phyloP scores from a whole-genome alignment of 2,113 vertebrate genomes.

The Esox niger region DNA sequence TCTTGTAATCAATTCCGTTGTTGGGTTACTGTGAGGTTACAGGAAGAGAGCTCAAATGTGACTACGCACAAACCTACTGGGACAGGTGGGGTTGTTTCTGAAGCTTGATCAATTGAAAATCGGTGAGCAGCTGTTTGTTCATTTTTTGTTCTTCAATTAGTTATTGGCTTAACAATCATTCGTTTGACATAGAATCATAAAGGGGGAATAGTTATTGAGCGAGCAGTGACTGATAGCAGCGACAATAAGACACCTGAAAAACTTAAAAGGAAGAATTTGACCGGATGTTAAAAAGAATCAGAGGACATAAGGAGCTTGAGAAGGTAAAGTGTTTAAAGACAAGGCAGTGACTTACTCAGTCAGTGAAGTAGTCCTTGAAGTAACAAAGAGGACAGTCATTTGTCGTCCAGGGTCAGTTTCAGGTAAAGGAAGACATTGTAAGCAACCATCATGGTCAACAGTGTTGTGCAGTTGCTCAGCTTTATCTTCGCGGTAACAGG shows the following conservation, averaged over 20 bases:
- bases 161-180: constrained; percentile 57
- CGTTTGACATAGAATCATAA: constrained; percentile 38
- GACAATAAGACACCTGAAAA: background rate
- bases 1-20: constrained; percentile 5
- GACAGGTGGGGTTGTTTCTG: constrained; percentile 1
- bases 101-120: constrained; percentile 30
- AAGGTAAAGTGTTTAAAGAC: constrained; percentile 46
- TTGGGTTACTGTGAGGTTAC: constrained; percentile 19
- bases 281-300: constrained; percentile 41
- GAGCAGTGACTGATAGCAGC: constrained; percentile 17
- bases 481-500: constrained; percentile 77
- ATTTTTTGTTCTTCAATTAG: constrained; percentile 44
- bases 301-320: constrained; percentile 18
- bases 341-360: background rate
- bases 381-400: background rate
- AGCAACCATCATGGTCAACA: constrained; percentile 73
- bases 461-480: constrained; percentile 77
- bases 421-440: background rate
- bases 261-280: background rate
- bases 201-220: constrained; percentile 40
- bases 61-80: constrained; percentile 9
- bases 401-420: background rate
- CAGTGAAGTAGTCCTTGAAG: background rate
- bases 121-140: constrained; percentile 36
- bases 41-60: constrained; percentile 1